A percentile compares a stretch with the other conserved stretches of the same genome.
phyloP scores from a whole-genome alignment of 2,888 invertebrate genomes.

The Heliconius aoede region DNA sequence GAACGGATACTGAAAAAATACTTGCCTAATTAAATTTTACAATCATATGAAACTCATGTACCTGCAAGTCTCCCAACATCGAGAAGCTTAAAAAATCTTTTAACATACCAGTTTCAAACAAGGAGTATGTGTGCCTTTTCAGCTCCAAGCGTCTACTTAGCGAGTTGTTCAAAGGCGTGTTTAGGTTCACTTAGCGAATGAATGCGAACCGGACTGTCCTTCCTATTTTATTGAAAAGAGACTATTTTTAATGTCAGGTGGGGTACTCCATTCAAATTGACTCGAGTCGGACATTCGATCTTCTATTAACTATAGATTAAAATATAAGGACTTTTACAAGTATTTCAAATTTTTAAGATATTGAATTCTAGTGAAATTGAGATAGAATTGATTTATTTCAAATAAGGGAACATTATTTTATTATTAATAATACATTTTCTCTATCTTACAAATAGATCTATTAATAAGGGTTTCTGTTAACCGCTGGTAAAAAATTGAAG shows the following conservation, averaged over 20 bases:
- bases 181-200: conserved; percentile 74
- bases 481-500: neutral
- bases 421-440: neutral
- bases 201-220: conserved; percentile 66
- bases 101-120: conserved; percentile 49
- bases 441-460: neutral
- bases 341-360: conserved; percentile 1
- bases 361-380: neutral
- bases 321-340: conserved; percentile 28
- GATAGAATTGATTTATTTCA: neutral
- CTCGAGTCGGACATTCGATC: conserved; percentile 45
- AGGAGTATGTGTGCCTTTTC: conserved; percentile 59
- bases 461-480: neutral
- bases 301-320: conserved; percentile 40
- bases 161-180: conserved; percentile 56
- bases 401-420: neutral
- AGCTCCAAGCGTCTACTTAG: conserved; percentile 63
- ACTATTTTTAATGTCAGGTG: conserved; percentile 76
- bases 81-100: conserved; percentile 29
- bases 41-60: neutral
- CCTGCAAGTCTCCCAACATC: neutral
- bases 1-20: no score
- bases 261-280: conserved; percentile 75
- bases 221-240: conserved; percentile 63
- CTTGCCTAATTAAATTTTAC: neutral